A percentile compares a stretch with the other conserved stretches of the same genome.
Conservation (phyloP, 2,113 vertebrate species). For the Siniperca knerii region DNA sequence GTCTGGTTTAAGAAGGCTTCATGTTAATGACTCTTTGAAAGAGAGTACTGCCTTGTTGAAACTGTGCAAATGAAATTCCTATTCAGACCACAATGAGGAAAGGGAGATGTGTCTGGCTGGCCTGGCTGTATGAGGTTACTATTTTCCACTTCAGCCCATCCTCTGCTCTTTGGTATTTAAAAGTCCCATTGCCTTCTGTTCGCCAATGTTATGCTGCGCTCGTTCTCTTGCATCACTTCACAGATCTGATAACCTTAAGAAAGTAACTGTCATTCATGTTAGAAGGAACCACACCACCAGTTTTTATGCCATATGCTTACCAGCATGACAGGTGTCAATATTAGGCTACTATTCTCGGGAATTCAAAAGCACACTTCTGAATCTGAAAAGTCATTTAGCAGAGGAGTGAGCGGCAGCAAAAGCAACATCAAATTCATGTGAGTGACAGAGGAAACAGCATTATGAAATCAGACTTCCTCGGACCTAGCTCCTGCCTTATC, state of each 20-base stretch:
- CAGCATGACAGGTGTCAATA: not conserved
- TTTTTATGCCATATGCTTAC: not conserved
- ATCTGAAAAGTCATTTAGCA: not conserved
- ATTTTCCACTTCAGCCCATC: constrained; percentile 53
- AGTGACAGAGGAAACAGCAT: constrained; percentile 11
- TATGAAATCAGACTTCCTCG: constrained; percentile 37
- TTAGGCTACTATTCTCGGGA: not conserved
- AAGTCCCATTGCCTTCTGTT: not conserved
- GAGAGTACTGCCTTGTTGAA: constrained; percentile 11
- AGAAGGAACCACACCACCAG: not conserved
- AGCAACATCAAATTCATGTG: not conserved
- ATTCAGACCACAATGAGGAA: constrained; percentile 47
- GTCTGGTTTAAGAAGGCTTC: constrained; percentile 3
- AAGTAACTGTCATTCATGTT: constrained; percentile 5
- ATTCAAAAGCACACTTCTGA: not conserved
- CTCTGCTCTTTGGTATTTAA: constrained; percentile 17
- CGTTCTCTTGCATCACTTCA: not conserved
- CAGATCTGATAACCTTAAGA: constrained; percentile 15
- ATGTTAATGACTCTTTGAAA: constrained; percentile 16
- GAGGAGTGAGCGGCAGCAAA: not conserved
- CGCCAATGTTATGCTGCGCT: not conserved
- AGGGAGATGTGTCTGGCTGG: constrained; percentile 33
- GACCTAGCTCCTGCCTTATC: constrained; percentile 13
- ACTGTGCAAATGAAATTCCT: constrained; percentile 50
- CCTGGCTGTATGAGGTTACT: constrained; percentile 33